Conservation (phyloP, 1,140 invertebrate species). For the Radopholus similis region DNA sequence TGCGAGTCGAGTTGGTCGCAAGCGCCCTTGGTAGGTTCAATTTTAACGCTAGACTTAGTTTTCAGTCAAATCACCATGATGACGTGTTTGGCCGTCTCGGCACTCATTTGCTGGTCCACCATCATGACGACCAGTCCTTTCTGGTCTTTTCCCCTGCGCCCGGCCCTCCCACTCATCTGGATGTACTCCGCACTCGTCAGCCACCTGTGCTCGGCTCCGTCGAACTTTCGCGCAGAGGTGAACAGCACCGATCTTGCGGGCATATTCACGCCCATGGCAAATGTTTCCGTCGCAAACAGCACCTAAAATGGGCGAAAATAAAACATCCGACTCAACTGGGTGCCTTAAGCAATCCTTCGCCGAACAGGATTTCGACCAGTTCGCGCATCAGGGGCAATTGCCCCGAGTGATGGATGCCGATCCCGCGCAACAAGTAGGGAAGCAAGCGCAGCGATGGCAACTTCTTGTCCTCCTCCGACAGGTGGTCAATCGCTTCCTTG, state of each 20-base stretch:
- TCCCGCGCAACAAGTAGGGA: constrained; percentile 84
- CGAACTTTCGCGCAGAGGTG: constrained; percentile 88
- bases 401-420: constrained; percentile 93
- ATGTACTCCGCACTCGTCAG: constrained; percentile 94
- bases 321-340: not conserved
- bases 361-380: constrained; percentile 96
- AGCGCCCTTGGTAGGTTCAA: constrained; percentile 71
- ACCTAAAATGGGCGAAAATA: constrained; percentile 64
- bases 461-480: constrained; percentile 87
- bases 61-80: constrained; percentile 67
- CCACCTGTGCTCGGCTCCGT: constrained; percentile 89
- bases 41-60: not conserved
- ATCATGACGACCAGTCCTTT: constrained; percentile 97
- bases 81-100: constrained; percentile 76
- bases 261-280: constrained; percentile 99
- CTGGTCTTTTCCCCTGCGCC: constrained; percentile 90
- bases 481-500: constrained; percentile 90
- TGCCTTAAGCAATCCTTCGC: constrained; percentile 86
- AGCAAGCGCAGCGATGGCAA: constrained; percentile 90
- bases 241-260: constrained; percentile 97
- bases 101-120: constrained; percentile 93
- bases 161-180: constrained; percentile 96
- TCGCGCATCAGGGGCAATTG: constrained; percentile 95
- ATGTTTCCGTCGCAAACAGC: constrained; percentile 97
- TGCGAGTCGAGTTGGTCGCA: constrained; percentile 95